These are phyloP conservation scores for Thymelicus acteon DNA, from an alignment of 2,888 invertebrate genomes.

Conservation along the genomic window DNA sequence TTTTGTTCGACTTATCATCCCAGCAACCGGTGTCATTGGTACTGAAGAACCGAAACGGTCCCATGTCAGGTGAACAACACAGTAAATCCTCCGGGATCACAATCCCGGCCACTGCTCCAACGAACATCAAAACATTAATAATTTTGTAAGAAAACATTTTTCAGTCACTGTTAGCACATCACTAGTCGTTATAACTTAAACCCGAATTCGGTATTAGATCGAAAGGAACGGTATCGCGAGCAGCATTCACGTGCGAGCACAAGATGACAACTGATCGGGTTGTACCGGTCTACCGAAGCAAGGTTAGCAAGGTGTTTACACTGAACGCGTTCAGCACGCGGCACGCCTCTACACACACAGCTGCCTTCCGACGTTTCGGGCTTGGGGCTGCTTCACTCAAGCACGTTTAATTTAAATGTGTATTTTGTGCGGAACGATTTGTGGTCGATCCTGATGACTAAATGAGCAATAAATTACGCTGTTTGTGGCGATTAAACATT, in stretches of 20 bases:
- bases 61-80: constrained; percentile 12
- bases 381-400: too few relatives aligned
- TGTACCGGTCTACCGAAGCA: too few relatives aligned
- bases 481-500: too few relatives aligned
- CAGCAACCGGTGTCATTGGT: background rate
- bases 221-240: background rate
- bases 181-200: background rate
- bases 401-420: too few relatives aligned
- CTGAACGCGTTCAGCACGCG: too few relatives aligned
- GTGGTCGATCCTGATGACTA: too few relatives aligned
- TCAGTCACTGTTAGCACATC: constrained; percentile 2
- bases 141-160: background rate
- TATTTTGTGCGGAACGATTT: too few relatives aligned
- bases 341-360: too few relatives aligned
- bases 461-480: too few relatives aligned
- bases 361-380: too few relatives aligned
- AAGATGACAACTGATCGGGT: background rate
- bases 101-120: background rate
- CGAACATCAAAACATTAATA: background rate
- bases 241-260: background rate
- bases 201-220: background rate
- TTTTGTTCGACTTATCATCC: constrained; percentile 18
- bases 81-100: background rate
- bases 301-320: too few relatives aligned
- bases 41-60: background rate